Evolutionary conservation across 2,888 invertebrate genomes (phyloP).

Genomic region (Noctua fimbriata): DNA sequence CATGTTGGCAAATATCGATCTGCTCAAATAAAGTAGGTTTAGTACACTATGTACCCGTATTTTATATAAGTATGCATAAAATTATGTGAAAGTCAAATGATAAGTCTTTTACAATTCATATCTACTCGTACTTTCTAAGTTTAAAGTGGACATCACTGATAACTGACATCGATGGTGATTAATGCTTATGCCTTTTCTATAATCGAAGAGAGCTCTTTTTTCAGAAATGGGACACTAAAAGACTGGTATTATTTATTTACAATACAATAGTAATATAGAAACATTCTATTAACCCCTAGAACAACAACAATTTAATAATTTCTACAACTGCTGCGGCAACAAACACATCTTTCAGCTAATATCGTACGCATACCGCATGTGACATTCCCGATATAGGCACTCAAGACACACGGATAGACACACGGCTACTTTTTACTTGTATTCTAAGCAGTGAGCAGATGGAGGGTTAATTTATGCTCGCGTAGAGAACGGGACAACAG

Average conservation of each 20-base stretch:
- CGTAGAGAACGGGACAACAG: conserved; percentile 57
- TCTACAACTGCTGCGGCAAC: conserved; percentile 8
- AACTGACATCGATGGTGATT: neutral
- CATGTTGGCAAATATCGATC: neutral
- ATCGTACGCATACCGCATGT: conserved; percentile 57
- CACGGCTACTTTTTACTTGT: conserved; percentile 56
- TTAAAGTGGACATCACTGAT: neutral
- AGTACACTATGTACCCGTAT: neutral
- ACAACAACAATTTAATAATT: conserved; percentile 11
- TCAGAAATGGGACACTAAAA: neutral
- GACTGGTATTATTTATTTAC: neutral
- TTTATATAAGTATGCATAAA: neutral
- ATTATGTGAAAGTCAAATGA: neutral
- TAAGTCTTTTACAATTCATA: neutral
- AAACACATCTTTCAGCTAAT: conserved; percentile 1
- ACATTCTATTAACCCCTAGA: neutral
- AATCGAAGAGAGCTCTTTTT: neutral
- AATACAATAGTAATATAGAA: neutral
- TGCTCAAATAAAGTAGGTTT: neutral
- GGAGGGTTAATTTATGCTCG: conserved; percentile 63
- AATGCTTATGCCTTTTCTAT: neutral
- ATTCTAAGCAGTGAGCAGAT: conserved; percentile 68
- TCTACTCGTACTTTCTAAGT: neutral
- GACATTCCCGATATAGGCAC: conserved; percentile 65
- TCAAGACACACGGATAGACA: conserved; percentile 16